phyloP scores from a whole-genome alignment of 1,140 invertebrate genomes.

The Brachionus rotundiformis region DNA sequence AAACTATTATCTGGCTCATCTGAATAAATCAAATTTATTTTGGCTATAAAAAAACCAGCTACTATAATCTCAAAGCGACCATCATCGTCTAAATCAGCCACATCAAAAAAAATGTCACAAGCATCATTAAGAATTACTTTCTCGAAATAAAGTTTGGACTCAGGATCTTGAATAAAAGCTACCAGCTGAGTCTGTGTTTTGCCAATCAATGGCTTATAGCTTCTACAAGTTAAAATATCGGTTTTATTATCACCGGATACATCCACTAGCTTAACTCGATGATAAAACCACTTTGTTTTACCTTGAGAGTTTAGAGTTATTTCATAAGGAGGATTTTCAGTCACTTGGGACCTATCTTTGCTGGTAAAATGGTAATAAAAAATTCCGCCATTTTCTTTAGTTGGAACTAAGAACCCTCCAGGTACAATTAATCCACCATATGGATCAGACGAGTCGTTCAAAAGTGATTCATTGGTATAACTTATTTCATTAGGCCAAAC shows the following conservation, averaged over 20 bases:
- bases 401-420: constrained; percentile 36
- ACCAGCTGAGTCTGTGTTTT: constrained; percentile 6
- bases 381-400: constrained; percentile 50
- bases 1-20: constrained; percentile 47
- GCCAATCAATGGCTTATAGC: constrained; percentile 41
- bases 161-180: background rate
- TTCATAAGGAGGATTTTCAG: constrained; percentile 9
- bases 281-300: constrained; percentile 50
- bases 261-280: constrained; percentile 16
- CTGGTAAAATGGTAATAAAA: constrained; percentile 46
- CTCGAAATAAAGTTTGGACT: background rate
- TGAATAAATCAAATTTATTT: constrained; percentile 41
- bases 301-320: background rate
- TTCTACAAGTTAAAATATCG: constrained; percentile 41
- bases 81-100: constrained; percentile 46
- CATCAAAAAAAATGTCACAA: constrained; percentile 50
- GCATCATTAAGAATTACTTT: constrained; percentile 46
- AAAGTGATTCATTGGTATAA: constrained; percentile 9
- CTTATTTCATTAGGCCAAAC: constrained; percentile 44
- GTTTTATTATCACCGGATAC: background rate
- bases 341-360: constrained; percentile 25
- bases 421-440: constrained; percentile 41
- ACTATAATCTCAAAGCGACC: constrained; percentile 44
- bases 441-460: background rate
- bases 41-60: constrained; percentile 26